These are phyloP conservation scores for Suncus etruscus DNA, from an alignment of 2,113 vertebrate species.

Conservation along the genomic window DNA sequence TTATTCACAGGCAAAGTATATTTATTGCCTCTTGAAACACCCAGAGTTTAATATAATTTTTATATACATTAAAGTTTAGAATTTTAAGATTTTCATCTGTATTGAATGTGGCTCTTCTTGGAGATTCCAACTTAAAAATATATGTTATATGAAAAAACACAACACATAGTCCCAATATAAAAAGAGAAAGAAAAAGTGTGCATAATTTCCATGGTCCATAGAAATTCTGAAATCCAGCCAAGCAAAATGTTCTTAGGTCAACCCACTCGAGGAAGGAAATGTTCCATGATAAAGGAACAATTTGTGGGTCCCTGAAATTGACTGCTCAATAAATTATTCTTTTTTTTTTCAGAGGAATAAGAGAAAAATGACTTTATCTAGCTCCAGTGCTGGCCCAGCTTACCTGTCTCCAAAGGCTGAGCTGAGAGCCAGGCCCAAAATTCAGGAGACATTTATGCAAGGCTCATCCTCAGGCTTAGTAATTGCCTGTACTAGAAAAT, in stretches of 20 bases:
- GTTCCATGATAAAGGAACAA: neutral
- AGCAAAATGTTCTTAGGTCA: neutral
- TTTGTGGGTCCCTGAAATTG: neutral
- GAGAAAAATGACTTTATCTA: too few species aligned
- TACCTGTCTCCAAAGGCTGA: too few species aligned
- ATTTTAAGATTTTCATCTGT: neutral
- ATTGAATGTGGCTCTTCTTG: neutral
- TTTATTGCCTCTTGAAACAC: neutral
- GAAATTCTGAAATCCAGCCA: constrained; percentile 30
- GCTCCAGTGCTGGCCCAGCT: too few species aligned
- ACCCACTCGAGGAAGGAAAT: neutral
- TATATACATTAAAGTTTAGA: neutral
- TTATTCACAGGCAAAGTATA: constrained; percentile 43
- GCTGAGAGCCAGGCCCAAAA: too few species aligned
- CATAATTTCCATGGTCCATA: neutral
- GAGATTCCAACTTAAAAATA: constrained; percentile 6
- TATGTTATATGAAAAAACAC: neutral
- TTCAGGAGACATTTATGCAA: too few species aligned
- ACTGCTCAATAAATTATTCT: neutral
- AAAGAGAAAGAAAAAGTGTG: neutral
- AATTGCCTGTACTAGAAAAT: too few species aligned
- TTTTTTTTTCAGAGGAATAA: too few species aligned
- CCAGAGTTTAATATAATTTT: neutral
- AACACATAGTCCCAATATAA: neutral
- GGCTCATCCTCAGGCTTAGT: too few species aligned